A percentile compares a stretch with the other conserved stretches of the same genome.
phyloP scores from a whole-genome alignment of 2,797 vertebrate genomes.

The Paguma larvata region DNA sequence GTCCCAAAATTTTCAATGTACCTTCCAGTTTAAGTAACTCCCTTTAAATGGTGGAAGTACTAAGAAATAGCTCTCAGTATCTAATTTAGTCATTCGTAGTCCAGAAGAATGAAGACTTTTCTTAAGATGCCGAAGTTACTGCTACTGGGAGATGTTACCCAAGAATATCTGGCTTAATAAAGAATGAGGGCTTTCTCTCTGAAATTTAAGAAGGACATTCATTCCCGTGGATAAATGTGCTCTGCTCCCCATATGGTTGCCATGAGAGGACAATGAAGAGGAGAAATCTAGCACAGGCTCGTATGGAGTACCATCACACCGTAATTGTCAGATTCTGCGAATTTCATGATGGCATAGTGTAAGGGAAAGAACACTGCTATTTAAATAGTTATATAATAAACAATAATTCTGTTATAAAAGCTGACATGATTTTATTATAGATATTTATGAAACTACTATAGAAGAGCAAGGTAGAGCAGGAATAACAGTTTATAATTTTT shows the following conservation, averaged over 20 bases:
- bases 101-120: not conserved
- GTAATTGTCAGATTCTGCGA: not conserved
- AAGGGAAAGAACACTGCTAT: conserved; percentile 25
- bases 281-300: not conserved
- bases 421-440: not conserved
- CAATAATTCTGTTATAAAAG: not conserved
- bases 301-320: not conserved
- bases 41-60: not conserved
- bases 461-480: conserved; percentile 2
- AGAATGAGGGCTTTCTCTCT: not conserved
- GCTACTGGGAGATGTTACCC: not conserved
- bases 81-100: not conserved
- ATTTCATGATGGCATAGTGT: not conserved
- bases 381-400: not conserved
- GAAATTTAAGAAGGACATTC: not conserved
- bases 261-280: not conserved
- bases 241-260: not conserved
- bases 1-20: conserved; percentile 25
- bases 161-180: not conserved
- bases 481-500: conserved; percentile 40
- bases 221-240: not conserved
- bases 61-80: conserved; percentile 18
- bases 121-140: not conserved
- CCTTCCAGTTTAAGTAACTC: conserved; percentile 4
- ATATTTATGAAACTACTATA: not conserved